Conservation (phyloP, 2,113 vertebrate genomes). For the Anthoscopus minutus region DNA sequence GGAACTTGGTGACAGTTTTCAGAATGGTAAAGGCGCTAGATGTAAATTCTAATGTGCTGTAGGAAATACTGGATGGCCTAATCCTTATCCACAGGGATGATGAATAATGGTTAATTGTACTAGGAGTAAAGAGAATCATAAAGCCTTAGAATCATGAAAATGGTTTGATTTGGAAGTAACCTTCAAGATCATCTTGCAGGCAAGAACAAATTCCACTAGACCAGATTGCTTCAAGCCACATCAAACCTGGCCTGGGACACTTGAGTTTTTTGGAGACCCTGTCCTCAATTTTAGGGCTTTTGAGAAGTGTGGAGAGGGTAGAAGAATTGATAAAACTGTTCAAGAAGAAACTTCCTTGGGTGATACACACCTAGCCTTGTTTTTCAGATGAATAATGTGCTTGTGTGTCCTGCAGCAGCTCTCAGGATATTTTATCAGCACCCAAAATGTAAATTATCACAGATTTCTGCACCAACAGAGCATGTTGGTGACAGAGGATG, state of each 20-base stretch:
- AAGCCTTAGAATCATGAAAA: neutral
- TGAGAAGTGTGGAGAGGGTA: neutral
- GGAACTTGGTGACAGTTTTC: neutral
- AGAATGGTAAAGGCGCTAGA: no score
- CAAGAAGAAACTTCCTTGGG: neutral
- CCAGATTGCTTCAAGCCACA: neutral
- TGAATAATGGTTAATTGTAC: neutral
- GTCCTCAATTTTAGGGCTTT: neutral
- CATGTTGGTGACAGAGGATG: fast-evolving
- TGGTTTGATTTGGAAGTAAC: neutral
- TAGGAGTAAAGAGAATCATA: neutral
- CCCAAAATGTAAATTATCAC: neutral
- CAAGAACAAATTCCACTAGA: neutral
- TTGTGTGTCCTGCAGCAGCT: neutral
- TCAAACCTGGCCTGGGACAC: neutral
- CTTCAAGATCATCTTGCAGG: neutral
- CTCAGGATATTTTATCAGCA: neutral
- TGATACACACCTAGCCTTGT: neutral
- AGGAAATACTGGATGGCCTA: neutral
- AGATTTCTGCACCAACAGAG: neutral
- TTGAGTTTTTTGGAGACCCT: neutral
- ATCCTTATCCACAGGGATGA: neutral
- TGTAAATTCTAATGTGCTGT: neutral
- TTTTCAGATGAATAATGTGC: neutral
- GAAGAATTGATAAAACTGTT: neutral